Evolutionary conservation across 2,113 vertebrate species (phyloP).

Genomic region (Nycticebus coucang): DNA sequence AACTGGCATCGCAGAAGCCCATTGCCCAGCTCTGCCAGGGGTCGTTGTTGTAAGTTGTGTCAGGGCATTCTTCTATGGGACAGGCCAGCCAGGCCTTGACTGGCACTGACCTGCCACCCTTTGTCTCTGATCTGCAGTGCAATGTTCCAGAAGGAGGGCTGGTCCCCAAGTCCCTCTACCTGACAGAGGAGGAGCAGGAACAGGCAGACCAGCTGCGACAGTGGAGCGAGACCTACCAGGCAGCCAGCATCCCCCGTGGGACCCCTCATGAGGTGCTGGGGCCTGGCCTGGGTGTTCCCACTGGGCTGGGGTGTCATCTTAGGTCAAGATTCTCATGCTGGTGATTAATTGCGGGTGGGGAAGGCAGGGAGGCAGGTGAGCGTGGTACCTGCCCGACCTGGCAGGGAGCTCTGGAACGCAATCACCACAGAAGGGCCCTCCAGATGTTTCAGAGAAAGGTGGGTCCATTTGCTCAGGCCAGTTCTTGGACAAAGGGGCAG

Average conservation of each 20-base stretch:
- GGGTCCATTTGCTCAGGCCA: neutral
- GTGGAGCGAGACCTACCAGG: slow-evolving; percentile 91
- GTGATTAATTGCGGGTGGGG: too few relatives aligned
- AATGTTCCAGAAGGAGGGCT: slow-evolving; percentile 90
- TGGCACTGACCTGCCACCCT: neutral
- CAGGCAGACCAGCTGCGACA: slow-evolving; percentile 85
- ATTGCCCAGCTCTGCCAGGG: neutral
- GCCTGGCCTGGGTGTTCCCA: neutral
- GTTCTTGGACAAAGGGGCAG: neutral
- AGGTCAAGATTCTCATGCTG: neutral
- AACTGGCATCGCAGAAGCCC: neutral
- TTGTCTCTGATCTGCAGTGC: slow-evolving; percentile 82
- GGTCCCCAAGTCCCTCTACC: slow-evolving; percentile 89
- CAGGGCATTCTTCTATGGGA: neutral
- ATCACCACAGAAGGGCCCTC: neutral
- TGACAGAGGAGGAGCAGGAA: slow-evolving; percentile 86
- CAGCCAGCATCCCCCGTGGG: slow-evolving; percentile 86
- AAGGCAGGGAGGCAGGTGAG: too few relatives aligned
- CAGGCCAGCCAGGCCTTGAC: neutral
- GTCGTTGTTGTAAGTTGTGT: neutral
- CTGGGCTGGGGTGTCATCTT: neutral
- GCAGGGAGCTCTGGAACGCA: neutral
- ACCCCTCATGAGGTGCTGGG: slow-evolving; percentile 88
- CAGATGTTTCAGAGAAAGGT: neutral
- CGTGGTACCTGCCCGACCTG: too few relatives aligned